Base-by-base conservation (phyloP, 2,888 invertebrate genomes). In the Dolomedes plantarius region DNA sequence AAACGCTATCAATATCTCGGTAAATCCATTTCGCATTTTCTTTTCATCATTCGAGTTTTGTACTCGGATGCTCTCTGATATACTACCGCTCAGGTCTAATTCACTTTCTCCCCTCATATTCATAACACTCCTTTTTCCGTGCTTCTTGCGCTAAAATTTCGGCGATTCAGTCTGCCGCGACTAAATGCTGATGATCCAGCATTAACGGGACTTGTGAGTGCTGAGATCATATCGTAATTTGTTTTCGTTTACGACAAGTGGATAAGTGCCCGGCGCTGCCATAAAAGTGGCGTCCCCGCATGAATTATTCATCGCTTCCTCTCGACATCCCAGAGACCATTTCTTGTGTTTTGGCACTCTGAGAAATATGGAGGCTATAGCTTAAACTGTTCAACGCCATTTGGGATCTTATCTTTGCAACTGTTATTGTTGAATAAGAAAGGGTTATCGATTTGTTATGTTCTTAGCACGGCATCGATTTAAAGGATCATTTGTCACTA, bases 241-340 rank as follows among this genome's bases (percentile, higher is more conserved):
- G 80, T 81, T 81, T 81, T 81, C 80, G 73, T 73, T 81, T 81
- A 68, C 73, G 74, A 74, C 50, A 65, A 56, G 67, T 81, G 80
- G 72, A 65, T 67, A 67, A 80, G 80, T 80, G 80, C 73, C 64
- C 65, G 13, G 41, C 72, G 46, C 31, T 67, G 73, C 73, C 72
- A 80, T 81, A 74, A 73, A 74, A 74, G 67, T 50, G 65, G 32
- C 80, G 39, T 74, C 73, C 68, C 67, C 65, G 46, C 19, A 81
- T 81, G 80, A 67, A 81, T 81, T 81, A 81, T 81, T 81, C 80
- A 81, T 68, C 50, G 32, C 56, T 28, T 56, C 46, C 32, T 56
- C 28, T 28, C 39, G 69, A 56, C 62, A 77, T 68, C 23, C 50
- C 16, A n/a, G 39, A n/a, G 56, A 56, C 23, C 23, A 56, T 56